Evolutionary conservation across 2,113 vertebrate species (phyloP), one percentile per base, ranked within the genome.

Genomic region (Bos taurus): DNA sequence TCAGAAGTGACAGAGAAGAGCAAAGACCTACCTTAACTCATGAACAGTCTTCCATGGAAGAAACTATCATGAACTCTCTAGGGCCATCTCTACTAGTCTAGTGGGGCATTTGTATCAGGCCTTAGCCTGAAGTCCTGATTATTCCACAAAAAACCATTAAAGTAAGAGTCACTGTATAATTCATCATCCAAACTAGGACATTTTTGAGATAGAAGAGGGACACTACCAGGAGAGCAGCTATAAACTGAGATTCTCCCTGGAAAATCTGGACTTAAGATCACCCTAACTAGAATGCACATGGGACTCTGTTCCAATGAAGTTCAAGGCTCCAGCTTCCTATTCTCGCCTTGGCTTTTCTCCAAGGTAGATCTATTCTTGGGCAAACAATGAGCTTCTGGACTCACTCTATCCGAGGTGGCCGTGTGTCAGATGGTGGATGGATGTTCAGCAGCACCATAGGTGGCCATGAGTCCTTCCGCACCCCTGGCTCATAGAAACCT

Each of bases 81-180:
- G 1, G 21, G 52, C 57, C 59, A 36, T 46, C 3, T 74, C 30
- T 77, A 80, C 62, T 60, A 10, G 21, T 30, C 52, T 50, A 10
- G 21, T 26, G 59, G n/a, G 7, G 33, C 19, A 26, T 95, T 92
- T 86, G 86, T 62, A 28, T 30, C 43, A 56, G 59, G 21, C 46
- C 90, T 83, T 57, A 89, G n/a, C 36, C 78, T 78, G 25, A 56
- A 95, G 67, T 95, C 54, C 46, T 64, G 43, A 25, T 62, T 87
- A 52, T n/a, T 2, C 50, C 48, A 52, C 26, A 89, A 91, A 97
- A 40, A 86, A 14, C 4, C 13, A 64, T 54, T 54, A 82, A 77
- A 81, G 67, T 78, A 28, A 64, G 23, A 80, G 48, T 16, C 23
- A 25, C 36, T 36, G 16, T 30, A 48, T 74, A 80, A 25, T 93